A percentile compares a stretch with the other conserved stretches of the same genome.
These are phyloP conservation scores for Drosophila ezoana DNA, from an alignment of 2,888 invertebrate species.

Conservation along the genomic window DNA sequence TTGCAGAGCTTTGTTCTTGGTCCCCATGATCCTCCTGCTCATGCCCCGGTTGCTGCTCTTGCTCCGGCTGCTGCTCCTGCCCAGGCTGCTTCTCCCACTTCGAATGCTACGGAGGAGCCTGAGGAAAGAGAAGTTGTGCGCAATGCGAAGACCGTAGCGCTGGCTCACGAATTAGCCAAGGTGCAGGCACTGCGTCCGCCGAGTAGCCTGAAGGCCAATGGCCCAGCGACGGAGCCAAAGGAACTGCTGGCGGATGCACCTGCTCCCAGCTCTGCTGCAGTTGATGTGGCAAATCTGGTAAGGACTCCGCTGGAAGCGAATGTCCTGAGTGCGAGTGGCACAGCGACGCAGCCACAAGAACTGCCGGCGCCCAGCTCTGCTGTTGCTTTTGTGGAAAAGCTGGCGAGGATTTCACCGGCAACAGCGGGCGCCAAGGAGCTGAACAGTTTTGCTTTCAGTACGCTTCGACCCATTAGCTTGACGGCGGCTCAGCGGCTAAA, in stretches of 20 bases:
- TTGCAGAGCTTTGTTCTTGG: too few relatives aligned
- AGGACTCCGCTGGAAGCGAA: background rate
- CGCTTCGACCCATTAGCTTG: background rate
- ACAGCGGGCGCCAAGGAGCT: background rate
- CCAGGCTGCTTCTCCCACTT: too few relatives aligned
- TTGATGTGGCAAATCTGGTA: too few relatives aligned
- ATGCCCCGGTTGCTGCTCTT: too few relatives aligned
- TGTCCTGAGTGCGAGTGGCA: background rate
- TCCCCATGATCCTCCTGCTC: too few relatives aligned
- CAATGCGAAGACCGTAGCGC: too few relatives aligned
- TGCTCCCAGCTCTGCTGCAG: background rate
- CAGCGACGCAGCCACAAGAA: slow-evolving; percentile 4
- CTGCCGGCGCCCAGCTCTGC: background rate
- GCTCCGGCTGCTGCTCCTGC: too few relatives aligned
- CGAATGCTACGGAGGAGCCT: too few relatives aligned
- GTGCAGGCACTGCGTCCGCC: background rate
- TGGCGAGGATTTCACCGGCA: background rate
- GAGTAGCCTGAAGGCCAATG: background rate
- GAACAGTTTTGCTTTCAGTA: background rate
- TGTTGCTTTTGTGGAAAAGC: background rate
- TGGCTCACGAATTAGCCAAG: too few relatives aligned
- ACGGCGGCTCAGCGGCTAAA: background rate
- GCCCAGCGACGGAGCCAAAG: background rate
- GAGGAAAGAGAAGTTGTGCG: too few relatives aligned
- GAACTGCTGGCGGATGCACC: background rate